phyloP scores from a whole-genome alignment of 2,888 invertebrate genomes.

The Formica aserva region DNA sequence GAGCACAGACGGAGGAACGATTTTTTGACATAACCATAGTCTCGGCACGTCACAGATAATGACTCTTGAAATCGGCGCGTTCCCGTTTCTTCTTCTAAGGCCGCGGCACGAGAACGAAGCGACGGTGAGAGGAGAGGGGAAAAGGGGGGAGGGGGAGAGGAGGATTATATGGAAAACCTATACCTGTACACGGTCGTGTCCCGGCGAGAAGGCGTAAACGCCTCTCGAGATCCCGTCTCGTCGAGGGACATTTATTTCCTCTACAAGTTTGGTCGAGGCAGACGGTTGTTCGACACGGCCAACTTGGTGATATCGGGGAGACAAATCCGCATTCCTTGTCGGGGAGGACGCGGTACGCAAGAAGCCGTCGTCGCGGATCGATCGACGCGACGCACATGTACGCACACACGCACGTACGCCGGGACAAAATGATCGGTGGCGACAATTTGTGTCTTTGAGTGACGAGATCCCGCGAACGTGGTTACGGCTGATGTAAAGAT shows the following conservation, averaged over 20 bases:
- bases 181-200: background rate
- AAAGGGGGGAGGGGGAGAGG: too few relatives aligned
- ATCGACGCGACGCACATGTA: constrained; percentile 53
- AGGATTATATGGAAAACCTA: constrained; percentile 75
- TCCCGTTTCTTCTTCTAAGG: constrained; percentile 63
- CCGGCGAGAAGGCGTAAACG: background rate
- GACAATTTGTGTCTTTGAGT: constrained; percentile 62
- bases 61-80: constrained; percentile 50
- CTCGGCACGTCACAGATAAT: constrained; percentile 70
- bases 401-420: background rate
- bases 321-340: constrained; percentile 68
- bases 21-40: constrained; percentile 70
- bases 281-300: constrained; percentile 9
- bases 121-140: background rate
- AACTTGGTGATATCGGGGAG: constrained; percentile 54
- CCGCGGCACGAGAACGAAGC: constrained; percentile 57
- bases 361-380: constrained; percentile 75
- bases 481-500: constrained; percentile 9
- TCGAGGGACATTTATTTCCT: constrained; percentile 7
- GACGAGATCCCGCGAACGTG: constrained; percentile 21
- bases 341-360: constrained; percentile 30
- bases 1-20: constrained; percentile 62
- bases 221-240: constrained; percentile 14
- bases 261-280: background rate
- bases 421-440: constrained; percentile 54